Evolutionary conservation across 2,797 vertebrate species (phyloP), one percentile per base, ranked within the genome.

Genomic region (Trematomus bernacchii): DNA sequence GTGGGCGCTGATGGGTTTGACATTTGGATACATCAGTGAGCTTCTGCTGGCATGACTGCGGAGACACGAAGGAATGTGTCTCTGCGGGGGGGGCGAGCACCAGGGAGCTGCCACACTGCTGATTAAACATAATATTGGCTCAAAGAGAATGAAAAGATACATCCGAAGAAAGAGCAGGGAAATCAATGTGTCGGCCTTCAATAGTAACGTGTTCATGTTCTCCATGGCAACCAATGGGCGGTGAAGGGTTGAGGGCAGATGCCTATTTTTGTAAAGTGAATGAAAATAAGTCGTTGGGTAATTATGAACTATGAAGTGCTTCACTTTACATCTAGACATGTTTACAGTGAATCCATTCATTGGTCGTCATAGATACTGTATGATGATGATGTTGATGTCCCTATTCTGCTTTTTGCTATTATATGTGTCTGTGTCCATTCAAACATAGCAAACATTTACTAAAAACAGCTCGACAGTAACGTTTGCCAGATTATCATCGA

Each of bases 11-110:
- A 75, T 75, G 73, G 43, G 40, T 71, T 69, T 82, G 79, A 75
- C 79, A 84, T 86, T 77, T 82, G 21, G 47, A 81, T 50, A 66
- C 18, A 53, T 66, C 63, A 47, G 51, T 57, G 77, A 79, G 68
- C 54, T 42, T 72, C 59, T 57, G 69, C 19, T 67, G 43, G 48
- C 46, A 55, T 18, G 46, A 57, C 51, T 8, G 10, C 66, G 3
- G 53, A 37, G 54, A 75, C 67, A 71, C 46, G 1, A 21, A 47
- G 37, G 14, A 50, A 16, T 71, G 21, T 50, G 51, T 52, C 57
- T 47, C 59, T 10, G 27, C 47, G 8, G 69, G 73, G 73, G 54
- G 65, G 23, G n/a, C 43, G n/a, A 50, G 27, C 55, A 47, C 42
- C 2, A 1, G 37, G 6, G 59, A 61, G 62, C 69, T 43, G 72